These are phyloP conservation scores for Petrocephalus schoutedeni DNA, from an alignment of 2,797 vertebrate species.

Conservation along the genomic window DNA sequence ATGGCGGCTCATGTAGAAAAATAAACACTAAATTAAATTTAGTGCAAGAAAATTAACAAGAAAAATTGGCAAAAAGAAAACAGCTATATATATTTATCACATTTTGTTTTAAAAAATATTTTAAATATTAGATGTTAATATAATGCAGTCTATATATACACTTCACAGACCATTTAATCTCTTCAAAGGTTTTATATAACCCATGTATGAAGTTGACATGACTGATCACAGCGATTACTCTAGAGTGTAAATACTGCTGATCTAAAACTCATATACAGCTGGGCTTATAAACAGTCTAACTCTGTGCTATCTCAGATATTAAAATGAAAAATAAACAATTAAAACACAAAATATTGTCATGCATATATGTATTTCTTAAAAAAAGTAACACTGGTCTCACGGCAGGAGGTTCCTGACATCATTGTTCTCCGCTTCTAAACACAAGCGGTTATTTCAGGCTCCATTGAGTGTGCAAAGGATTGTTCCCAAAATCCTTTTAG, in stretches of 20 bases:
- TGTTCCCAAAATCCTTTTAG: constrained; percentile 50
- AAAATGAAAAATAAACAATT: neutral
- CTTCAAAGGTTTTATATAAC: constrained; percentile 45
- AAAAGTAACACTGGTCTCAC: constrained; percentile 58
- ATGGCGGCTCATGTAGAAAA: constrained; percentile 26
- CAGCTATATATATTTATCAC: neutral
- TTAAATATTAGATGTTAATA: neutral
- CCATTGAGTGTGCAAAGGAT: constrained; percentile 68
- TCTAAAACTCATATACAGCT: neutral
- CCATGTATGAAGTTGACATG: constrained; percentile 43
- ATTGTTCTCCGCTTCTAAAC: constrained; percentile 61
- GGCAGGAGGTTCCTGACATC: constrained; percentile 53
- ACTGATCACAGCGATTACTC: constrained; percentile 53
- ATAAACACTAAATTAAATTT: neutral
- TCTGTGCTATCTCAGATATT: neutral
- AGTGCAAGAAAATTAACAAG: neutral
- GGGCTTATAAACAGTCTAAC: neutral
- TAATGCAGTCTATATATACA: neutral
- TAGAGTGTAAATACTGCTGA: neutral
- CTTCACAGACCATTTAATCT: constrained; percentile 55
- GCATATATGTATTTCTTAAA: neutral
- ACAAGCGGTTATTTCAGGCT: constrained; percentile 67
- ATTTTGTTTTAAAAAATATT: neutral
- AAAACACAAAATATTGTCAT: neutral
- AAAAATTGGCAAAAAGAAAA: neutral